Conservation (phyloP, 2,113 vertebrate genomes). For the Sciurus niger region DNA sequence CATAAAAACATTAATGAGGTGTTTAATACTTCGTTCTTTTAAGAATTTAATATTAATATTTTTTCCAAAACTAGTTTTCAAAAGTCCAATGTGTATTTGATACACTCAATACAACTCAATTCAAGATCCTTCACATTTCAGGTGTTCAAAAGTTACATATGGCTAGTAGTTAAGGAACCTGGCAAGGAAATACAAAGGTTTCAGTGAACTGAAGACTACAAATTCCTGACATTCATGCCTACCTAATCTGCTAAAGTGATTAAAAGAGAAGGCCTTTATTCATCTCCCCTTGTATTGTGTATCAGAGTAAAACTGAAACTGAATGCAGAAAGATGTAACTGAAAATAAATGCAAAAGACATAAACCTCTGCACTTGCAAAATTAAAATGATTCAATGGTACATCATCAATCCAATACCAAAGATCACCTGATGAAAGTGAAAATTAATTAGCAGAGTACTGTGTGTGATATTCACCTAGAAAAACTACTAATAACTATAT, state of each 20-base stretch:
- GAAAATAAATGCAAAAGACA: not conserved
- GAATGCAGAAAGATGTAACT: slow-evolving; percentile 5
- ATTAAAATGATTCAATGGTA: not conserved
- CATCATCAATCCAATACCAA: not conserved
- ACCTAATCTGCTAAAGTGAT: slow-evolving; percentile 85
- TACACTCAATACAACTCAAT: not conserved
- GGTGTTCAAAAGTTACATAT: not conserved
- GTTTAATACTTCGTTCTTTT: not conserved
- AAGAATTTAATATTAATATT: not conserved
- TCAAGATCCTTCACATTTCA: not conserved
- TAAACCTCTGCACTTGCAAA: slow-evolving; percentile 23
- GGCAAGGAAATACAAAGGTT: slow-evolving; percentile 45
- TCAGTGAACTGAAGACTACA: slow-evolving; percentile 82
- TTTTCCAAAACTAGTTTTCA: not conserved
- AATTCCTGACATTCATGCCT: slow-evolving; percentile 86
- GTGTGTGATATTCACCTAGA: not conserved
- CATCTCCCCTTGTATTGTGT: not conserved
- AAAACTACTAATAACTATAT: not conserved
- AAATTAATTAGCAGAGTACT: not conserved
- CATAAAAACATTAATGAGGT: not conserved
- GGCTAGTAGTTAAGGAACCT: not conserved
- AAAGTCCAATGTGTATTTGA: not conserved
- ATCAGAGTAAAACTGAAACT: slow-evolving; percentile 37
- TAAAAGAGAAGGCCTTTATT: slow-evolving; percentile 80
- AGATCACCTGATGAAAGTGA: not conserved